Evolutionary conservation across 1,140 invertebrate genomes (phyloP).

Genomic region (Leptopilina clavipes): DNA sequence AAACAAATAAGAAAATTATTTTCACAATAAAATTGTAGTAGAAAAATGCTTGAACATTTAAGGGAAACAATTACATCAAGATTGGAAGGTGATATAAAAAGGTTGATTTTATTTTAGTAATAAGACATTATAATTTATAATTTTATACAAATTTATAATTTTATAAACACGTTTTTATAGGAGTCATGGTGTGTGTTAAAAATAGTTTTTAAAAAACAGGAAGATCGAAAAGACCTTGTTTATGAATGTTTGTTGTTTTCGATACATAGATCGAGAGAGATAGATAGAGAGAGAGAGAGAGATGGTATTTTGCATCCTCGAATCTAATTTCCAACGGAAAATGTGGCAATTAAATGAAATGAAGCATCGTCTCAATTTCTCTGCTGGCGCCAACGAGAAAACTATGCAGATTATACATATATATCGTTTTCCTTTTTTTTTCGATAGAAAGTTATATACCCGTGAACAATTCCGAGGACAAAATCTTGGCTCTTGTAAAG

Average conservation of each 20-base stretch:
- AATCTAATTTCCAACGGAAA: slow-evolving; percentile 31
- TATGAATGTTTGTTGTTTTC: slow-evolving; percentile 6
- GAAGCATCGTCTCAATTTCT: slow-evolving; percentile 31
- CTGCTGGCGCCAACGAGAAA: slow-evolving; percentile 33
- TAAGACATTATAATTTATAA: too few relatives aligned
- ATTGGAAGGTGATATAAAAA: too few relatives aligned
- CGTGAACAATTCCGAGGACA: slow-evolving; percentile 14
- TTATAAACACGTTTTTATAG: too few relatives aligned
- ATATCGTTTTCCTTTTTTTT: slow-evolving; percentile 25
- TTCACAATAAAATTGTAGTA: too few relatives aligned
- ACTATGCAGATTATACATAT: slow-evolving; percentile 26
- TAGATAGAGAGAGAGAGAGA: neutral
- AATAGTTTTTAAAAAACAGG: neutral
- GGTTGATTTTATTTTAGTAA: too few relatives aligned
- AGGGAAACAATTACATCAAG: too few relatives aligned
- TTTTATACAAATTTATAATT: too few relatives aligned
- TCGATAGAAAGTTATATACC: slow-evolving; percentile 23
- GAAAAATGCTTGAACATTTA: too few relatives aligned
- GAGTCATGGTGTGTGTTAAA: too few relatives aligned
- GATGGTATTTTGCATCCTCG: neutral
- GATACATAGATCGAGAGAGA: neutral
- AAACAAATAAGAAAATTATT: neutral
- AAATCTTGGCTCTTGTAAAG: slow-evolving; percentile 8
- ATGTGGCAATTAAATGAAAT: slow-evolving; percentile 11
- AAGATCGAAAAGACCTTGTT: slow-evolving; percentile 24